Evolutionary conservation across 2,797 vertebrate genomes (phyloP).

Genomic region (Numenius phaeopus): DNA sequence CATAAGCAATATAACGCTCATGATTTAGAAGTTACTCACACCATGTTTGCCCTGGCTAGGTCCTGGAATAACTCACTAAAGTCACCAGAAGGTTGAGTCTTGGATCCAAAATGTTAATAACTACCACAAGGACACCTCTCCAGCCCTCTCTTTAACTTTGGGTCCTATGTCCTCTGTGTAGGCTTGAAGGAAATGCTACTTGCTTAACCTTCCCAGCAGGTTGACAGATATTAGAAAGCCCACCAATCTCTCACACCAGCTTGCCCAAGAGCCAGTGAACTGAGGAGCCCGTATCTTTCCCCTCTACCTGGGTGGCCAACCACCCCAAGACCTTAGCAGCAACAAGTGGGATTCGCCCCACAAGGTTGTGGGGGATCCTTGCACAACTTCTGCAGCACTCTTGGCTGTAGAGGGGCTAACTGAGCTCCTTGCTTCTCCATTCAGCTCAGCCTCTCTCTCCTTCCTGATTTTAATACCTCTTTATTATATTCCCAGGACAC

Average conservation of each 20-base stretch:
- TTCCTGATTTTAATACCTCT: background rate
- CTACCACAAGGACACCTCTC: accelerated
- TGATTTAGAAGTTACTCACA: background rate
- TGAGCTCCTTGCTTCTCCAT: background rate
- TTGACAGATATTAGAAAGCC: background rate
- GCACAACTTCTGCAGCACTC: background rate
- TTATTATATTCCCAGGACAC: background rate
- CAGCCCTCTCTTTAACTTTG: background rate
- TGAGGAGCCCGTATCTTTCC: background rate
- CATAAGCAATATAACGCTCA: background rate
- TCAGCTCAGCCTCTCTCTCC: background rate
- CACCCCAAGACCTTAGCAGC: background rate
- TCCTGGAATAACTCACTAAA: background rate
- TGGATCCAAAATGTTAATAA: background rate
- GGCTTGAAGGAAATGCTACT: background rate
- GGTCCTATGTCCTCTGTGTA: background rate
- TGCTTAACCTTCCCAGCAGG: background rate
- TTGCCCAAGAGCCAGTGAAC: background rate
- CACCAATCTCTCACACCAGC: background rate
- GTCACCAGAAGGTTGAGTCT: background rate
- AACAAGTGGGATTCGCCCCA: background rate
- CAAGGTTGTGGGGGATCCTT: background rate
- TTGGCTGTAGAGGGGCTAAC: background rate
- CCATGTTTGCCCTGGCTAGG: accelerated
- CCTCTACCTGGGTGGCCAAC: background rate